phyloP scores from a whole-genome alignment of 1,140 invertebrate species.

The Manduca sexta region DNA sequence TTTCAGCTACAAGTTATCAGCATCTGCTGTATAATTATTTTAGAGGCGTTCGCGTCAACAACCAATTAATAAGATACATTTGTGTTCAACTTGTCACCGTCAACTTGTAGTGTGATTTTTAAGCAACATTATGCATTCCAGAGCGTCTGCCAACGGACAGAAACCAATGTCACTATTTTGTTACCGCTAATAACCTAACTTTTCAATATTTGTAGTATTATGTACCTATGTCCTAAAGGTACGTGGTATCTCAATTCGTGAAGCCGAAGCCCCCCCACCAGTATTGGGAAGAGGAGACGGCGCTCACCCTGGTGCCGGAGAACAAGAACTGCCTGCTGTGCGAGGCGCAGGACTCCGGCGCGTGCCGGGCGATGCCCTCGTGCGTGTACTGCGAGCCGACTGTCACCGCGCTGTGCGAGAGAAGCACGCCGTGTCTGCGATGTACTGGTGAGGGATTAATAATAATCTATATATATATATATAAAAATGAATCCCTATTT shows the following conservation, averaged over 20 bases:
- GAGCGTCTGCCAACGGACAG: too few relatives aligned
- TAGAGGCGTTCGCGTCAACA: too few relatives aligned
- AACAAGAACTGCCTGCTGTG: constrained; percentile 63
- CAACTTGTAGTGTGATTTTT: too few relatives aligned
- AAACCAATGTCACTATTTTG: too few relatives aligned
- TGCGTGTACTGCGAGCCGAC: constrained; percentile 64
- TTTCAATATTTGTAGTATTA: not conserved
- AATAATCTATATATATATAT: too few relatives aligned
- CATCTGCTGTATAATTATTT: too few relatives aligned
- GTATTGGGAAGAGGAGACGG: constrained; percentile 64
- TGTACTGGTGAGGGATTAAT: constrained; percentile 61
- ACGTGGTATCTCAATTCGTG: constrained; percentile 59
- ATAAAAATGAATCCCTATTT: too few relatives aligned
- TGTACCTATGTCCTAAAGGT: constrained; percentile 23
- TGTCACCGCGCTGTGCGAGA: constrained; percentile 55
- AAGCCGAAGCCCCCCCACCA: constrained; percentile 59
- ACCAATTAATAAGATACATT: too few relatives aligned
- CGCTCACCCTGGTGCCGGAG: constrained; percentile 48
- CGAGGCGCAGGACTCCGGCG: constrained; percentile 55
- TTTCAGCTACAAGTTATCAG: too few relatives aligned
- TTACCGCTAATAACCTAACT: too few relatives aligned
- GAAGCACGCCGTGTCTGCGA: constrained; percentile 51
- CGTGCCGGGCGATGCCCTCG: constrained; percentile 57
- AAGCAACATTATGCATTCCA: too few relatives aligned
- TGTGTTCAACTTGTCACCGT: too few relatives aligned